A percentile compares a stretch with the other conserved stretches of the same genome.
Conservation (phyloP, 2,113 vertebrate species). For the Genyomyrus donnyi region DNA sequence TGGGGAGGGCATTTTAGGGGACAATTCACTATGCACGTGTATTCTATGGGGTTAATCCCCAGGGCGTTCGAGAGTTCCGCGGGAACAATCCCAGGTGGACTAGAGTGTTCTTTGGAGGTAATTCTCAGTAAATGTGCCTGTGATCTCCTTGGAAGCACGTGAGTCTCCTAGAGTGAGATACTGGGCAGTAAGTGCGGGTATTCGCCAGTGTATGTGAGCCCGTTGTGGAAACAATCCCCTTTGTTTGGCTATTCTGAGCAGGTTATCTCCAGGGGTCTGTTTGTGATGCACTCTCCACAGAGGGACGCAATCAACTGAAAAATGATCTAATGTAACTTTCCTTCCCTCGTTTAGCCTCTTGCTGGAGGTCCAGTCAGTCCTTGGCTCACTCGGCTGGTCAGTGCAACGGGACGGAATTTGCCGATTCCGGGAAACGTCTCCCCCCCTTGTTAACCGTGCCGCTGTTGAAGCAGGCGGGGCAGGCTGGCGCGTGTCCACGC, state of each 20-base stretch:
- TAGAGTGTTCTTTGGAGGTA: background rate
- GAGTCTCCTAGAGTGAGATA: background rate
- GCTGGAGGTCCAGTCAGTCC: background rate
- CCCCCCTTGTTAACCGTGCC: slow-evolving; percentile 1
- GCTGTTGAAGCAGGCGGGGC: background rate
- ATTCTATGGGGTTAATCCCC: background rate
- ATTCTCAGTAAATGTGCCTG: background rate
- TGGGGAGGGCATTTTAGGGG: background rate
- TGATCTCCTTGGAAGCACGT: background rate
- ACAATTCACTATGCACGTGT: background rate
- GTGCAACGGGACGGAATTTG: slow-evolving; percentile 11
- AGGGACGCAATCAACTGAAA: background rate
- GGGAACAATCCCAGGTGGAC: background rate
- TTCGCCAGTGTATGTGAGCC: background rate
- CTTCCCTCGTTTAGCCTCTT: background rate
- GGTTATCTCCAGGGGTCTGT: background rate
- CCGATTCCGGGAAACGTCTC: background rate
- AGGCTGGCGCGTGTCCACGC: background rate
- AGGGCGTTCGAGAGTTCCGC: background rate
- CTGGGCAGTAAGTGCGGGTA: background rate
- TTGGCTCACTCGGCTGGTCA: background rate
- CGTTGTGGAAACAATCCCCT: background rate
- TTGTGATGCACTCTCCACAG: background rate
- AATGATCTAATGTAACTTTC: background rate
- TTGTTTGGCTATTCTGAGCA: background rate